Base-by-base conservation (phyloP, 2,797 vertebrate genomes). In the Epinephelus awoara region DNA sequence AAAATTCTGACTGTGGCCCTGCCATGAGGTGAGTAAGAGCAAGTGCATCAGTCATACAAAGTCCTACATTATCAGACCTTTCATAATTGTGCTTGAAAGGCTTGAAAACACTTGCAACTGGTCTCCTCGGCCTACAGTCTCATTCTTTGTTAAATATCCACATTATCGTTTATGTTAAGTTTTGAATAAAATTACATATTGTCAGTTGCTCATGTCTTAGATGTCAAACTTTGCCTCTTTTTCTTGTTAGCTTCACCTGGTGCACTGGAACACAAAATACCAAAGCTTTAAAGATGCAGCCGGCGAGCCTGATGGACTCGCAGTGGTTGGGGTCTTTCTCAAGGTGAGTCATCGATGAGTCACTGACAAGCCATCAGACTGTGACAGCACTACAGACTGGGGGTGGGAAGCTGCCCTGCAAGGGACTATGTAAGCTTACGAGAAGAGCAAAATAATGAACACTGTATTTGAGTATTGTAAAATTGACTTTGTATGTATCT, bases 221-320 rank as follows among this genome's bases (percentile, higher is more conserved):
- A 67, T 11, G 10, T 50, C 65, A n/a, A 47, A 54, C 9, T 25
- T 17, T 52, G 8, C 5, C 11, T 18, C 2, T 51, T 19, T 51
- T 38, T 54, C 14, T 91, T 90, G 62, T n/a, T 85, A 99, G 98
- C 97, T 99, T 74, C 98, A 99, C 38, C 93, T 99, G 79, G 98
- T 99, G 34, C 98, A 99, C 25, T 99, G 98, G 98, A 99, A 99
- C 83, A 95, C 97, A 12, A 98, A 97, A 78, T 99, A 99, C 79
- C 89, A 95, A 10, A 97, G 86, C 79, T 98, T 98, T 83, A 95
- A 93, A 6, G 97, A 98, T 47, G 98, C 98, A 52, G 96, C 94
- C 67, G 87, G 88, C 40, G 90, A 97, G 79, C 93, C 96, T 1
- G 98, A 99, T 73, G 98, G 98, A 62, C 93, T 99, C 3, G 97